phyloP scores from a whole-genome alignment of 2,113 vertebrate genomes.

The Hippoglossus stenolepis region DNA sequence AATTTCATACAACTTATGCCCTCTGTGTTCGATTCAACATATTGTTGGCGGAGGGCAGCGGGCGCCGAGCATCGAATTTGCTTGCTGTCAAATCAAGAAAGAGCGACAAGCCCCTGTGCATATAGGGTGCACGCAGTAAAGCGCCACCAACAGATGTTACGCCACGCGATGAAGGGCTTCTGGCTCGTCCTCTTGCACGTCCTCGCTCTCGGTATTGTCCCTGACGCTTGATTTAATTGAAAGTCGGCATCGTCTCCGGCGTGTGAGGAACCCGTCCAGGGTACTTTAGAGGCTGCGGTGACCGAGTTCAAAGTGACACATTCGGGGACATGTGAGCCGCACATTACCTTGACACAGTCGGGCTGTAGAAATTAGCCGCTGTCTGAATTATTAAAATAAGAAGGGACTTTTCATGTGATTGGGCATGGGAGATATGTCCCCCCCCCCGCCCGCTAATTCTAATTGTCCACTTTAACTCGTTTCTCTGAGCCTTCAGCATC shows the following conservation, averaged over 20 bases:
- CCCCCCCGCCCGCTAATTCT: conserved; percentile 77
- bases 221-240: conserved; percentile 62
- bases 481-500: conserved; percentile 90
- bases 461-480: conserved; percentile 98
- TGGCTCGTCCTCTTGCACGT: conserved; percentile 16
- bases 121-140: conserved; percentile 16
- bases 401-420: conserved; percentile 96
- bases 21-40: conserved; percentile 59
- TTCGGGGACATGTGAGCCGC: conserved; percentile 88
- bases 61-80: conserved; percentile 18
- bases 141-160: conserved; percentile 11
- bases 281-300: conserved; percentile 63
- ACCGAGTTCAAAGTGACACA: conserved; percentile 96
- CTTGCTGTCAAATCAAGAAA: conserved; percentile 38
- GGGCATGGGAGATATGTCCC: conserved; percentile 85
- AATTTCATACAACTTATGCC: conserved; percentile 72
- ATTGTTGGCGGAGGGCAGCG: conserved; percentile 56
- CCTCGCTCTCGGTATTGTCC: conserved; percentile 21
- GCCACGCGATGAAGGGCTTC: conserved; percentile 24
- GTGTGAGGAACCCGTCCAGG: conserved; percentile 51
- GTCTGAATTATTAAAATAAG: conserved; percentile 99
- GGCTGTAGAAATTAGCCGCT: conserved; percentile 92
- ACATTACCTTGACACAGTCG: conserved; percentile 96
- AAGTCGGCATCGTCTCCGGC: conserved; percentile 26
- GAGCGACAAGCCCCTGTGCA: conserved; percentile 23